Evolutionary conservation across 2,888 invertebrate species (phyloP).

Genomic region (Mythimna albipuncta): DNA sequence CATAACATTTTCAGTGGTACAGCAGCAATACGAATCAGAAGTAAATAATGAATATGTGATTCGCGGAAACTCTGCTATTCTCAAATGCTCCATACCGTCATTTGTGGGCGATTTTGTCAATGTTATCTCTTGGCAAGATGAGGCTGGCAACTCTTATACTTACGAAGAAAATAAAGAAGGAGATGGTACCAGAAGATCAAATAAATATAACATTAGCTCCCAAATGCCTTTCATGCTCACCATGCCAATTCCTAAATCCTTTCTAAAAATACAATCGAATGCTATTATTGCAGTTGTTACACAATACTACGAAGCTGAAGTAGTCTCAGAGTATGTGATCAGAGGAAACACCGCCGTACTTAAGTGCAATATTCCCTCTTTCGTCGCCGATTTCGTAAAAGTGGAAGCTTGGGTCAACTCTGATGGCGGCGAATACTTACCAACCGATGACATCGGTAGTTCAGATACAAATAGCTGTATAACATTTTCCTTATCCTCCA

Average conservation of each 20-base stretch:
- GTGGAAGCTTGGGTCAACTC: conserved; percentile 95
- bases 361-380: conserved; percentile 97
- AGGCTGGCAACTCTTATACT: conserved; percentile 91
- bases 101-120: conserved; percentile 98
- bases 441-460: conserved; percentile 94
- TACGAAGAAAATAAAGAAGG: conserved; percentile 78
- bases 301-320: conserved; percentile 97
- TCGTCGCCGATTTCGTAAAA: conserved; percentile 97
- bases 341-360: conserved; percentile 96
- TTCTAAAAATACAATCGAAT: conserved; percentile 25
- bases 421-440: conserved; percentile 93
- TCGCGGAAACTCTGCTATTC: conserved; percentile 96
- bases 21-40: conserved; percentile 97
- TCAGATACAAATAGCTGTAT: conserved; percentile 54
- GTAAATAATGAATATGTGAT: conserved; percentile 98
- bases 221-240: conserved; percentile 31
- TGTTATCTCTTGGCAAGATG: conserved; percentile 96
- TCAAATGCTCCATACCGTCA: conserved; percentile 97
- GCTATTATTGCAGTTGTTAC: conserved; percentile 93
- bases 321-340: conserved; percentile 97
- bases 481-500: conserved; percentile 49
- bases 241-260: conserved; percentile 54
- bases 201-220: conserved; percentile 43
- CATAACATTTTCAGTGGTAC: conserved; percentile 92
- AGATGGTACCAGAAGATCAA: conserved; percentile 76